Conservation (phyloP, 2,113 vertebrate species). For the Mirounga angustirostris region DNA sequence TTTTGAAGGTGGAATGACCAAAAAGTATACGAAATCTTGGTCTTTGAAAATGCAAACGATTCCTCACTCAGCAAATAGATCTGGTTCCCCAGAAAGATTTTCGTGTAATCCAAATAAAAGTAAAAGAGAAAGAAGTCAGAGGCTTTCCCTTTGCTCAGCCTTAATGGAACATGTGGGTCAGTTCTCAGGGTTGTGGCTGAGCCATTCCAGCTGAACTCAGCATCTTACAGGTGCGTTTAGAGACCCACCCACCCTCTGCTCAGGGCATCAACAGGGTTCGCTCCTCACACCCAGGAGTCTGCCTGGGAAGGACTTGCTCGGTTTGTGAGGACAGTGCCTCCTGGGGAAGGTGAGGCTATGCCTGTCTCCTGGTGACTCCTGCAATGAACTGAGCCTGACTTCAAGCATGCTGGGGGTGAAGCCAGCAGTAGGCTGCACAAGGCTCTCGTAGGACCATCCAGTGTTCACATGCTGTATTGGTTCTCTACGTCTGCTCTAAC, state of each 20-base stretch:
- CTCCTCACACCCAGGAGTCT: not conserved
- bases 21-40: not conserved
- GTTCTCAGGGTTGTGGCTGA: not conserved
- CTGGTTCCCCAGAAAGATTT: not conserved
- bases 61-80: not conserved
- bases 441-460: not conserved
- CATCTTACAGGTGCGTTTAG: not conserved
- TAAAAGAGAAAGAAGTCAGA: not conserved
- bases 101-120: not conserved
- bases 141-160: not conserved
- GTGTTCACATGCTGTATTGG: not conserved
- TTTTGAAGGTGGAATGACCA: not conserved
- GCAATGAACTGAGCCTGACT: accelerated
- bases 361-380: not conserved
- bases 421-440: not conserved
- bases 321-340: not conserved
- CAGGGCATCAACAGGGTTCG: accelerated
- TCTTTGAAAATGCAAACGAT: conserved; percentile 41
- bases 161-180: not conserved
- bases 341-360: not conserved
- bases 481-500: not conserved
- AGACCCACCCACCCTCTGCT: not conserved
- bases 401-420: not conserved
- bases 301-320: not conserved
- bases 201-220: not conserved